Conservation (phyloP, 1,140 invertebrate species). For the honey bee (Apis mellifera) region DNA sequence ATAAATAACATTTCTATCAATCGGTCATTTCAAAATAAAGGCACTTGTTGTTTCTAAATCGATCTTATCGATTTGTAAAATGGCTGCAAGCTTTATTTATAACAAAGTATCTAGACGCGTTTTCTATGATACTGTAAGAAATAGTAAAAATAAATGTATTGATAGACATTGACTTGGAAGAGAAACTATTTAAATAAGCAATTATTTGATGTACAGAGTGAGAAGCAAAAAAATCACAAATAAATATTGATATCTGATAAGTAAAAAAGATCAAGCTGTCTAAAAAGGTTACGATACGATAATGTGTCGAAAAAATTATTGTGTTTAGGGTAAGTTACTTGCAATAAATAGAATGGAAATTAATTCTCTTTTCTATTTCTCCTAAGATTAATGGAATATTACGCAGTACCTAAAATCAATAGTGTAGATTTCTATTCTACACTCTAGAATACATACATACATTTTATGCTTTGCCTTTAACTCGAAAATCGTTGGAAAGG, state of each 20-base stretch:
- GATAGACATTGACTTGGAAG: constrained; percentile 33
- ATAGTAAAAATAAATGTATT: constrained; percentile 25
- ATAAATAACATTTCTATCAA: neutral
- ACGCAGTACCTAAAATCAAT: constrained; percentile 9
- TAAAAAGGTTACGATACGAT: neutral
- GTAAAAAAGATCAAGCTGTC: neutral
- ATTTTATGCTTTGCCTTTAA: constrained; percentile 28
- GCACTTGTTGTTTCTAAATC: constrained; percentile 25
- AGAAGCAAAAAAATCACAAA: neutral
- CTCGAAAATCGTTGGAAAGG: constrained; percentile 4
- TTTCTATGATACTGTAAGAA: constrained; percentile 28
- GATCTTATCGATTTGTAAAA: constrained; percentile 32
- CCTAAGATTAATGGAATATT: neutral
- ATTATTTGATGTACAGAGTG: constrained; percentile 20
- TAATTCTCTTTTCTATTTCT: constrained; percentile 5
- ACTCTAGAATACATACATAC: neutral
- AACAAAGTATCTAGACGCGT: constrained; percentile 24
- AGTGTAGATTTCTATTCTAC: neutral
- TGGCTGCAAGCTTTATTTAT: constrained; percentile 32
- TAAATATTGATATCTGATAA: constrained; percentile 30
- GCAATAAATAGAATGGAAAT: constrained; percentile 43
- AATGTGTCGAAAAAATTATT: constrained; percentile 3
- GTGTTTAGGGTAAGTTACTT: constrained; percentile 39
- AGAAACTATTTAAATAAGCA: constrained; percentile 14
- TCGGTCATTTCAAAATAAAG: neutral